These are phyloP conservation scores for Halictus ligatus DNA, from an alignment of 2,888 invertebrate species.

Conservation along the genomic window DNA sequence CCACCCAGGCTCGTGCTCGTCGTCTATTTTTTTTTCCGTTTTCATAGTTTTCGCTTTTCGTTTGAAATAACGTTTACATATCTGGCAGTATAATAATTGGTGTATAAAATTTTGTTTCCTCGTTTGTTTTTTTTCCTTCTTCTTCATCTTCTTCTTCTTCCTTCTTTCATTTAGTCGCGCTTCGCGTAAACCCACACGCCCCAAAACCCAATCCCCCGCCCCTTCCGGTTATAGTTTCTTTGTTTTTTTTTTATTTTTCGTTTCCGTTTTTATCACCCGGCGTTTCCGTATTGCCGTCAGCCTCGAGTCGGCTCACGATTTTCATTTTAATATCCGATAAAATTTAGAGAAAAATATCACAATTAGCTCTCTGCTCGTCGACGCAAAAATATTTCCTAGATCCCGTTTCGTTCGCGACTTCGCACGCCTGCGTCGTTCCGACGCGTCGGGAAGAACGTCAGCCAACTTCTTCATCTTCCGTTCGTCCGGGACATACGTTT, in stretches of 20 bases:
- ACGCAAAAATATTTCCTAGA: slow-evolving; percentile 52
- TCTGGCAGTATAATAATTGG: slow-evolving; percentile 80
- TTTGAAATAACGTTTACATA: slow-evolving; percentile 58
- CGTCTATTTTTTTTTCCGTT: slow-evolving; percentile 42
- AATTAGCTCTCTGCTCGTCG: slow-evolving; percentile 62
- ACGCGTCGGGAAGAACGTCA: slow-evolving; percentile 54
- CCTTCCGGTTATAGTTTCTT: background rate
- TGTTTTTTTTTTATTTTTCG: background rate
- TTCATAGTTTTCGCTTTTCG: slow-evolving; percentile 58
- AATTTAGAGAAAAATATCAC: slow-evolving; percentile 73
- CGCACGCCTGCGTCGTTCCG: slow-evolving; percentile 58
- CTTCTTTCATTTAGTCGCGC: background rate
- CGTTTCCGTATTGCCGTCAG: slow-evolving; percentile 18
- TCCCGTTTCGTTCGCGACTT: slow-evolving; percentile 27
- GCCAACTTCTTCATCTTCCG: background rate
- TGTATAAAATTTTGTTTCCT: slow-evolving; percentile 78
- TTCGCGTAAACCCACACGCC: background rate
- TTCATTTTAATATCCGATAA: slow-evolving; percentile 54
- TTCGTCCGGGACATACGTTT: slow-evolving; percentile 4
- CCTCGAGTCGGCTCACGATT: slow-evolving; percentile 50
- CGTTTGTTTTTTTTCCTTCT: background rate
- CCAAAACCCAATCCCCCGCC: background rate
- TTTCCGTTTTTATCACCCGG: background rate
- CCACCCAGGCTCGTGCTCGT: background rate
- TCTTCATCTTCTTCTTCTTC: background rate